Base-by-base conservation (phyloP, 2,888 invertebrate genomes). In the Pegoplata infirma region DNA sequence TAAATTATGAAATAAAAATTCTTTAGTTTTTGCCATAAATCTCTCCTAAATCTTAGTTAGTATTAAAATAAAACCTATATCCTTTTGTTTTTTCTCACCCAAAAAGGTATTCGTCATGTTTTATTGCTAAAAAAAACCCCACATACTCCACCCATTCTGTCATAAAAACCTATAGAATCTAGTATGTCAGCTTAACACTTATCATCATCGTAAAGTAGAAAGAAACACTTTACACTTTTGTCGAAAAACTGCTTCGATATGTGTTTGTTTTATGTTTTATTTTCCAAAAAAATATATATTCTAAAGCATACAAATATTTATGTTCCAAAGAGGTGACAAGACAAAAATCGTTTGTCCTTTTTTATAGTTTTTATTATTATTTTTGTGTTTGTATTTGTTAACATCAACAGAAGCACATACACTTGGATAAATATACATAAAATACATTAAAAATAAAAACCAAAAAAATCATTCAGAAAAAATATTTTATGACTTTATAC, bases 251-350 rank as follows among this genome's bases (percentile, higher is more conserved):
- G 75, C 68, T 75, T 68, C 68, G 47, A 63, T 49, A 56, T 68
- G 68, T 32, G n/a, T 56, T 68, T 69, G 47, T 32, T n/a, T 44
- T 47, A 21, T 55, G n/a, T 36, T 68, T 59, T 36, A n/a, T 53
- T 59, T 44, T 56, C 0, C 5, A 28, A 17, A 5, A 12, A 36
- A 17, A 23, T 36, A 23, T 47, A 14, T 72, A 51, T 61, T 67
- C n/a, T n/a, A n/a, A n/a, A n/a, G n/a, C n/a, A n/a, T n/a, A n/a
- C n/a, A n/a, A n/a, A n/a, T n/a, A n/a, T n/a, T 59, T 61, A 58
- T 61, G 16, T 56, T 55, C 49, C 75, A 75, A 40, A 75, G 16
- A 75, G 75, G 75, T 75, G 68, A 69, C 75, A 75, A 63, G 68
- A 63, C 56, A 75, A 56, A 75, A 73, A 68, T 44, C 56, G 21